Evolutionary conservation across 2,888 invertebrate species (phyloP).

Genomic region (Stenolophus ochropezus): DNA sequence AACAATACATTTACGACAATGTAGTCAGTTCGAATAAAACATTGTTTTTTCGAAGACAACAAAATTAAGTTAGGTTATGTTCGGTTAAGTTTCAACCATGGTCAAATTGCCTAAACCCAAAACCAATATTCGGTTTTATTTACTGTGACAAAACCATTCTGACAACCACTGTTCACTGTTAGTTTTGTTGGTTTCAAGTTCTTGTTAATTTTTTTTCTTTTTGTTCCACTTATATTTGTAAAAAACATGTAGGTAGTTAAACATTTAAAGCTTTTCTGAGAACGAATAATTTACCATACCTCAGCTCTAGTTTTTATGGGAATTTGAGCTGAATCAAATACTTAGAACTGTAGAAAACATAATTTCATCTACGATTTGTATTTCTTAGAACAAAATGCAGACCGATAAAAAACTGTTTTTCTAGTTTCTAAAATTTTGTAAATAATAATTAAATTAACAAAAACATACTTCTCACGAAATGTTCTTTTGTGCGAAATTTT

Average conservation of each 20-base stretch:
- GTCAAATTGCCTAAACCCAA: too few relatives aligned
- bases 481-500: too few relatives aligned
- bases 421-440: background rate
- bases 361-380: background rate
- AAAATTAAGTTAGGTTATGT: too few relatives aligned
- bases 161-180: too few relatives aligned
- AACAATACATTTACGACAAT: too few relatives aligned
- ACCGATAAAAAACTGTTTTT: background rate
- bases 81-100: too few relatives aligned
- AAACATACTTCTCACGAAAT: background rate
- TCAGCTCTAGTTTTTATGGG: background rate
- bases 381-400: background rate
- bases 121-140: too few relatives aligned
- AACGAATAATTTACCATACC: constrained; percentile 1
- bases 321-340: background rate
- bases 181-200: too few relatives aligned
- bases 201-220: background rate
- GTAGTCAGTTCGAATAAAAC: too few relatives aligned
- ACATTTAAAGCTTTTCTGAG: background rate
- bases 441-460: background rate
- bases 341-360: background rate
- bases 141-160: too few relatives aligned
- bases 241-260: background rate
- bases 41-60: too few relatives aligned
- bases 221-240: background rate